Conservation (phyloP, 2,797 vertebrate genomes). For the Molothrus ater region DNA sequence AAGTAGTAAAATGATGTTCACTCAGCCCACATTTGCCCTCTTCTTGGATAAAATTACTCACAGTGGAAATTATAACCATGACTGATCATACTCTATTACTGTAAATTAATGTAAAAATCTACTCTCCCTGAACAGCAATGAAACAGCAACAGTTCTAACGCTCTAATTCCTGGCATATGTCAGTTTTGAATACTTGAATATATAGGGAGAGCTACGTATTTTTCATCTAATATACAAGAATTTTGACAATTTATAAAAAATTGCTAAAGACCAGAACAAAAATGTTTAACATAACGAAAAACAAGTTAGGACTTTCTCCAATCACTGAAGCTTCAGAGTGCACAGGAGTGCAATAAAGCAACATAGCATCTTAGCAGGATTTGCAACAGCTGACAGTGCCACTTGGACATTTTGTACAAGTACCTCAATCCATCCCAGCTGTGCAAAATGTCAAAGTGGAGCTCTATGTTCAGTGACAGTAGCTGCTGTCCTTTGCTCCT, state of each 20-base stretch:
- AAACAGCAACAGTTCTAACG: neutral
- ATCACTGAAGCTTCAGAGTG: neutral
- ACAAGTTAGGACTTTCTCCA: neutral
- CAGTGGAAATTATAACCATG: conserved; percentile 38
- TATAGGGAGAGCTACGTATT: neutral
- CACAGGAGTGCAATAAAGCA: neutral
- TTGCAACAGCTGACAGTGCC: neutral
- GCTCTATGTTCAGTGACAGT: neutral
- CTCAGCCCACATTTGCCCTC: conserved; percentile 21
- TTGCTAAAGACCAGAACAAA: neutral
- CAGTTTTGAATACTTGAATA: neutral
- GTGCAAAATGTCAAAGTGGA: neutral
- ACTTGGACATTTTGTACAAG: neutral
- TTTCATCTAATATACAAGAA: neutral
- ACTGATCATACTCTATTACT: conserved; percentile 17
- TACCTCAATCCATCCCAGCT: neutral
- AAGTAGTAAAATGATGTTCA: neutral
- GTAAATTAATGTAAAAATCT: conserved; percentile 33
- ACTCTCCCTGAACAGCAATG: conserved; percentile 10
- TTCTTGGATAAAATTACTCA: conserved; percentile 23
- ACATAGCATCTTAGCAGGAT: neutral
- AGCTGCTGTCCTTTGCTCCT: neutral
- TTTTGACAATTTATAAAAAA: neutral
- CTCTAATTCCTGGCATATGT: neutral
- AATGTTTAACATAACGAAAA: neutral